Evolutionary conservation across 2,113 vertebrate species (phyloP).

Genomic region (Pantherophis guttatus): DNA sequence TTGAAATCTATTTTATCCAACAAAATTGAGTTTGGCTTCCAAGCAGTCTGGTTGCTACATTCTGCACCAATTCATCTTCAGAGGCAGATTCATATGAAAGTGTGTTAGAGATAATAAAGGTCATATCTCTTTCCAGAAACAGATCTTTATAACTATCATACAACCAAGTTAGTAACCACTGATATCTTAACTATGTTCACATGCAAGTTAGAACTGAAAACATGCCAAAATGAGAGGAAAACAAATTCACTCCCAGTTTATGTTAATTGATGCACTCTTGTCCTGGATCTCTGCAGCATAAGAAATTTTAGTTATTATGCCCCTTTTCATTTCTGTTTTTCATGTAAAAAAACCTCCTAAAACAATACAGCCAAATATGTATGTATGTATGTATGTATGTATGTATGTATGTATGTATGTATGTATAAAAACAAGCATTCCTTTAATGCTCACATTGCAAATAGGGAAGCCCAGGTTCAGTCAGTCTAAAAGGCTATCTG

Average conservation of each 20-base stretch:
- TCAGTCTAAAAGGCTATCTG: not conserved
- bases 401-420: too few relatives aligned
- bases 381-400: too few relatives aligned
- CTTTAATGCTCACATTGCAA: not conserved
- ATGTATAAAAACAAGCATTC: not conserved
- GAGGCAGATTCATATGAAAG: not conserved
- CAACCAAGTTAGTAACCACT: not conserved
- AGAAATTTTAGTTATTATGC: not conserved
- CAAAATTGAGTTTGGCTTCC: not conserved
- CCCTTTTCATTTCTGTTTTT: not conserved
- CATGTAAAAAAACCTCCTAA: not conserved
- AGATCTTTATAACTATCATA: not conserved
- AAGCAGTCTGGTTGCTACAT: not conserved
- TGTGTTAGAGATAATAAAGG: not conserved
- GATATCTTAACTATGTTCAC: not conserved
- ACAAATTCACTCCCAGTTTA: not conserved
- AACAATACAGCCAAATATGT: not conserved
- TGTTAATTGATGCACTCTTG: not conserved
- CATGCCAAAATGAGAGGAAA: not conserved
- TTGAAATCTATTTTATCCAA: not conserved
- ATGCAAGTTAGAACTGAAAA: not conserved
- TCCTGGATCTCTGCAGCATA: not conserved
- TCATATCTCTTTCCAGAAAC: not conserved
- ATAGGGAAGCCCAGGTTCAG: not conserved
- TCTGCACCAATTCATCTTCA: not conserved